Evolutionary conservation across 2,113 vertebrate genomes (phyloP).

Genomic region (Chroicocephalus ridibundus): DNA sequence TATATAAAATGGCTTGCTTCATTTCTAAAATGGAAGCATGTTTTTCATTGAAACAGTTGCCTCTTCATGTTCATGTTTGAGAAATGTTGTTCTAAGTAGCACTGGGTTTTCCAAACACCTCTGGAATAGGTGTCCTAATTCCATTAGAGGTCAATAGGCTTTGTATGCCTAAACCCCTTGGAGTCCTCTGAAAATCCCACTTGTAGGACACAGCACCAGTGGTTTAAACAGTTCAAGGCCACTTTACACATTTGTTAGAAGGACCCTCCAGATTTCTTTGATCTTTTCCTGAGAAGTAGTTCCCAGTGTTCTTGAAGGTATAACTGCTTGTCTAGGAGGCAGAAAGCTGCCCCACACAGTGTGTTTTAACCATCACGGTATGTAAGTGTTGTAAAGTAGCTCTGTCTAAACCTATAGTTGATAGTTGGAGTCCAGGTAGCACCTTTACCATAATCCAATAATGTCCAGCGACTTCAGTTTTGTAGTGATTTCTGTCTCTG

Average conservation of each 20-base stretch:
- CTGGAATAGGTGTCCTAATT: constrained; percentile 30
- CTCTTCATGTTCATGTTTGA: background rate
- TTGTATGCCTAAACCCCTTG: background rate
- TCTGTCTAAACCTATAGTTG: background rate
- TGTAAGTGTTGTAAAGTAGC: background rate
- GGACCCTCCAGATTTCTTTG: constrained; percentile 22
- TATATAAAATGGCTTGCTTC: background rate
- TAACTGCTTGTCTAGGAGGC: background rate
- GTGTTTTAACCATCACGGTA: background rate
- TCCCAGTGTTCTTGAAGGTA: background rate
- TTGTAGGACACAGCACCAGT: background rate
- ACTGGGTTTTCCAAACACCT: background rate
- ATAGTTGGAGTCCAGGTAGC: background rate
- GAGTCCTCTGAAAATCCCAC: background rate
- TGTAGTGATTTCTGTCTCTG: constrained; percentile 18
- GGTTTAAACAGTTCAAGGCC: background rate
- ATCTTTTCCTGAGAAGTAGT: background rate
- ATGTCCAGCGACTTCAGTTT: background rate
- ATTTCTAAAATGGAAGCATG: rapidly evolving
- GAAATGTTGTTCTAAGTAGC: background rate
- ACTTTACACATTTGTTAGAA: background rate
- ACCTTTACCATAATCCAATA: background rate
- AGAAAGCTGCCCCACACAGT: background rate
- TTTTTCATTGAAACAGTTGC: background rate
- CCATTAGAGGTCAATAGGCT: constrained; percentile 13